Evolutionary conservation across 2,797 vertebrate genomes (phyloP).

Genomic region (Atherinosoma microstoma): DNA sequence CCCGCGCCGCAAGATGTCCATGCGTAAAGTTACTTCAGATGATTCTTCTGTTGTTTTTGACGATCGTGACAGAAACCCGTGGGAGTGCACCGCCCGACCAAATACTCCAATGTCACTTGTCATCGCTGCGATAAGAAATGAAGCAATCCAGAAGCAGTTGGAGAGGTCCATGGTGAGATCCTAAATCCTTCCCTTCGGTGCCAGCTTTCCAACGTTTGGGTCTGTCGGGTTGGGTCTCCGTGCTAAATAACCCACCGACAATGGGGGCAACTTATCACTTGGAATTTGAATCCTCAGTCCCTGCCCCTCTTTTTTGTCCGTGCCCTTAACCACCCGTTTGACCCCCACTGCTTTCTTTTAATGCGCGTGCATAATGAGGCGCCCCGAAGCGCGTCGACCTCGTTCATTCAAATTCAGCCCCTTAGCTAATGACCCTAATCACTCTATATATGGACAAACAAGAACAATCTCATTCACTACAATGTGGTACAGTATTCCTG

Average conservation of each 20-base stretch:
- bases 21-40: constrained; percentile 37
- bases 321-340: constrained; percentile 72
- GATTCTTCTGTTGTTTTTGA: constrained; percentile 1
- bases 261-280: constrained; percentile 70
- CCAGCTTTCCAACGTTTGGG: constrained; percentile 30
- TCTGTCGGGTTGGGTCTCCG: constrained; percentile 4
- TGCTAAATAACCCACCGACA: constrained; percentile 72
- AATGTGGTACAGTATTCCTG: neutral
- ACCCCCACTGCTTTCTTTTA: constrained; percentile 75
- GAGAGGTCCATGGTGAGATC: constrained; percentile 53
- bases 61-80: constrained; percentile 21
- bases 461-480: constrained; percentile 57
- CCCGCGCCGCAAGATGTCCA: constrained; percentile 52
- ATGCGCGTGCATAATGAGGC: constrained; percentile 85
- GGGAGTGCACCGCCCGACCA: constrained; percentile 50
- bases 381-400: constrained; percentile 69
- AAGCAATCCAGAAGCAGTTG: constrained; percentile 42
- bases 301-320: constrained; percentile 80
- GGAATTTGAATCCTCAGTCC: constrained; percentile 78
- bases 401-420: constrained; percentile 79
- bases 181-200: constrained; percentile 14
- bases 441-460: constrained; percentile 71
- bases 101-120: constrained; percentile 50
- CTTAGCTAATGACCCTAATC: constrained; percentile 83
- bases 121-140: constrained; percentile 53